Evolutionary conservation across 2,888 invertebrate genomes (phyloP).

Genomic region (Girardia tigrina): DNA sequence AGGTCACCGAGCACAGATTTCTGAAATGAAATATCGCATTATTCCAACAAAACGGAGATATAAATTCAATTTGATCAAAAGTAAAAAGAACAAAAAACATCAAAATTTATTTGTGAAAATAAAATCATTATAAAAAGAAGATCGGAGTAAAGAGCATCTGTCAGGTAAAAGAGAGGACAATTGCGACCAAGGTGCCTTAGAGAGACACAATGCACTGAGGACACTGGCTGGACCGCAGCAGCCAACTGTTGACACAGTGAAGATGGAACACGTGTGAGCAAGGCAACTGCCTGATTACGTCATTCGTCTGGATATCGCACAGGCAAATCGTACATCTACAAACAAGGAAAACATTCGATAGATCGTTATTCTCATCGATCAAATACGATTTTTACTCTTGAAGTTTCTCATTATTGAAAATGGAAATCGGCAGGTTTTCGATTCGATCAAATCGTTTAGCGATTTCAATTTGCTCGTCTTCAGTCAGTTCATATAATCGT

Average conservation of each 20-base stretch:
- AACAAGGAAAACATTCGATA: neutral
- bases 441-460: neutral
- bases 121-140: too few relatives aligned
- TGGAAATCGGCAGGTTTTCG: neutral
- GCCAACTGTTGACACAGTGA: neutral
- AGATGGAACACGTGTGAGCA: neutral
- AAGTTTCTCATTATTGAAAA: neutral
- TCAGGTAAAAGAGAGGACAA: neutral
- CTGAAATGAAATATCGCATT: too few relatives aligned
- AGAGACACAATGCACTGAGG: constrained; percentile 1
- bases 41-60: too few relatives aligned
- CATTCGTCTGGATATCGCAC: neutral
- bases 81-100: too few relatives aligned
- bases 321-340: neutral
- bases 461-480: neutral
- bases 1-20: too few relatives aligned
- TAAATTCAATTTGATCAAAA: too few relatives aligned
- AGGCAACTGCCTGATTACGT: neutral
- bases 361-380: too few relatives aligned
- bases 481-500: neutral
- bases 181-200: neutral
- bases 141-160: too few relatives aligned
- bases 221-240: neutral
- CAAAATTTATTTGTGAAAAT: too few relatives aligned
- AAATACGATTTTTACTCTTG: neutral